Evolutionary conservation across 2,888 invertebrate genomes (phyloP).

Genomic region (Pinctada fucata): DNA sequence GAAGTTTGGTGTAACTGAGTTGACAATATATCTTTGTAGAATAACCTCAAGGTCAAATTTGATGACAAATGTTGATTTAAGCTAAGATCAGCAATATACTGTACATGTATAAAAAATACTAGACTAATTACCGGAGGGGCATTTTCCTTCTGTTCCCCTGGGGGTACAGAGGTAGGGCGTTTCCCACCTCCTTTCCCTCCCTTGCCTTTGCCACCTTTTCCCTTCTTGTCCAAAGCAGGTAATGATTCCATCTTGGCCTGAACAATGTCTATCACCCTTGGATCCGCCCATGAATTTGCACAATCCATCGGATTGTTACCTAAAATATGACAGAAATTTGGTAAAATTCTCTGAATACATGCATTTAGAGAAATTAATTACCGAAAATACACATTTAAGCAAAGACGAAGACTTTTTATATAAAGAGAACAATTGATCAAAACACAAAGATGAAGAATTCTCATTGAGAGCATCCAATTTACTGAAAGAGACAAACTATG

Average conservation of each 20-base stretch:
- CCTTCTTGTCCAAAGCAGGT: constrained; percentile 69
- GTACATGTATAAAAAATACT: too few species aligned
- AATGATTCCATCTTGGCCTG: constrained; percentile 73
- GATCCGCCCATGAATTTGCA: constrained; percentile 74
- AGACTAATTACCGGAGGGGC: constrained; percentile 5
- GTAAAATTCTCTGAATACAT: not conserved
- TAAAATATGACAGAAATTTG: constrained; percentile 37
- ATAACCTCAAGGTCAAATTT: too few species aligned
- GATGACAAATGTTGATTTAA: too few species aligned
- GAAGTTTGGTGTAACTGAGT: too few species aligned
- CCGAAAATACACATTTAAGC: not conserved
- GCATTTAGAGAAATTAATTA: not conserved
- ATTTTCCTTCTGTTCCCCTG: constrained; percentile 49
- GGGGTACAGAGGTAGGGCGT: constrained; percentile 58
- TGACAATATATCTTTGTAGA: too few species aligned
- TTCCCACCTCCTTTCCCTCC: constrained; percentile 57
- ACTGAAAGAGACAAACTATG: too few species aligned
- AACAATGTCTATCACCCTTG: constrained; percentile 71
- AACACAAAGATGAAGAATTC: too few species aligned
- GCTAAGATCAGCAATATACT: too few species aligned
- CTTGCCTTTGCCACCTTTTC: constrained; percentile 58
- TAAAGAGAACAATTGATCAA: too few species aligned
- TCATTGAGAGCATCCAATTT: too few species aligned
- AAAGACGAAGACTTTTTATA: too few species aligned
- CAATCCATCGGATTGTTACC: constrained; percentile 74